Percentiles rank a stretch among this genome's conserved stretches.
These are phyloP conservation scores for Typhlichthys eigenmanni DNA, from an alignment of 2,797 vertebrate genomes.

Conservation along the genomic window DNA sequence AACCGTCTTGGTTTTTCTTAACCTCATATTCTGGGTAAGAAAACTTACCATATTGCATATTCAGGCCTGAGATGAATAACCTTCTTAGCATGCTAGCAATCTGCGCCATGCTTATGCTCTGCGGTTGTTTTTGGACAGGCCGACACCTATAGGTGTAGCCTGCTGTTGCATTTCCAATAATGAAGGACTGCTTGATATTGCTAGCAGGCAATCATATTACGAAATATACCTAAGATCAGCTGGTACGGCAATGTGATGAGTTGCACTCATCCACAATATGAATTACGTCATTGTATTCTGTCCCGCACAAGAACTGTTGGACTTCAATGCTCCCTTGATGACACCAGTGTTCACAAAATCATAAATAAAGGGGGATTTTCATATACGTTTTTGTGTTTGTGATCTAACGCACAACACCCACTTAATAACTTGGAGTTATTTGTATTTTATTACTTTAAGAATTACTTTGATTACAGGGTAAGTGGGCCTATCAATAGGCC, in stretches of 20 bases:
- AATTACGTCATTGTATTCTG: slow-evolving; percentile 50
- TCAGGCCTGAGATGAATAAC: slow-evolving; percentile 36
- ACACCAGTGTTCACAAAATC: no score
- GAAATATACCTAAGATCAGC: neutral
- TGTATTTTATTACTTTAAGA: no score
- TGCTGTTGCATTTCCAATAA: neutral
- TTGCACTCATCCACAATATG: slow-evolving; percentile 33
- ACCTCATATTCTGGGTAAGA: slow-evolving; percentile 97
- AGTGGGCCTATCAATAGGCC: no score
- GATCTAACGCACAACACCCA: no score
- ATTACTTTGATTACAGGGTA: no score
- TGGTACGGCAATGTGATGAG: neutral
- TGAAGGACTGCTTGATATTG: neutral
- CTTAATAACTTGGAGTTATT: no score
- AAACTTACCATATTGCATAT: slow-evolving; percentile 31
- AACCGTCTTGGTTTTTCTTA: slow-evolving; percentile 96
- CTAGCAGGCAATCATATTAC: neutral
- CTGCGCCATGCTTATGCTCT: slow-evolving; percentile 62
- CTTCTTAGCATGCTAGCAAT: slow-evolving; percentile 50
- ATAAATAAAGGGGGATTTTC: no score
- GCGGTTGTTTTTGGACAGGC: slow-evolving; percentile 1
- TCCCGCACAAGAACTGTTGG: neutral
- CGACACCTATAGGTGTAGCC: neutral
- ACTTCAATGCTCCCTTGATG: no score
- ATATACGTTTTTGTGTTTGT: no score